A percentile compares a stretch with the other conserved stretches of the same genome.
These are phyloP conservation scores for Synaphobranchus kaupii DNA, from an alignment of 2,797 vertebrate species.

Conservation along the genomic window DNA sequence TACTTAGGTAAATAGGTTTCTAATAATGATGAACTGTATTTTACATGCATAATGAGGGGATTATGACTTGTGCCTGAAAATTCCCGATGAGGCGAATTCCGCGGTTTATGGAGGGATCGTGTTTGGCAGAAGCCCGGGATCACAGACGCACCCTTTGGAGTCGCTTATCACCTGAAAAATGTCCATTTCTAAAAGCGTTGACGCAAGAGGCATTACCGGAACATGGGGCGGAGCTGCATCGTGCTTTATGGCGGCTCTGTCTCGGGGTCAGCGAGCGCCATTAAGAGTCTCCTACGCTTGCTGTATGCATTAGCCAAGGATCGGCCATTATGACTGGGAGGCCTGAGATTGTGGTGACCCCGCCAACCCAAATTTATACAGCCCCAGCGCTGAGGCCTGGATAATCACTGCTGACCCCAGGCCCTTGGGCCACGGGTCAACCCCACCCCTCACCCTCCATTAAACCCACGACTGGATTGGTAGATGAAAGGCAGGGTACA, in stretches of 20 bases:
- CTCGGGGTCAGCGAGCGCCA: constrained; percentile 60
- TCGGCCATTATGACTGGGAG: constrained; percentile 44
- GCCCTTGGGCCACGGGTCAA: constrained; percentile 48
- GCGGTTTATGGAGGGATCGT: constrained; percentile 35
- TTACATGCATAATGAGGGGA: constrained; percentile 38
- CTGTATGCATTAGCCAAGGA: constrained; percentile 35
- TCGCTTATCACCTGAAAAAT: constrained; percentile 16
- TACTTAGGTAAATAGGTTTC: constrained; percentile 52
- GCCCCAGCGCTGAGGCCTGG: constrained; percentile 52
- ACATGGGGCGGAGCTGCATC: constrained; percentile 58
- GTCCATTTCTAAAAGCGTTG: neutral
- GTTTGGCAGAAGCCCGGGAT: neutral
- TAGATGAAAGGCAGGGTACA: neutral
- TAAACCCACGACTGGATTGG: constrained; percentile 58
- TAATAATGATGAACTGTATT: constrained; percentile 52
- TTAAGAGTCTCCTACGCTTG: constrained; percentile 49
- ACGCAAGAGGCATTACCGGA: constrained; percentile 45
- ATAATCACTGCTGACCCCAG: constrained; percentile 69
- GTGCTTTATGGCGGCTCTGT: constrained; percentile 68
- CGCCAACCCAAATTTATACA: constrained; percentile 56
- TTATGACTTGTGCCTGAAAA: constrained; percentile 28
- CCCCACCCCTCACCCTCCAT: constrained; percentile 54
- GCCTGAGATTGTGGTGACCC: constrained; percentile 64
- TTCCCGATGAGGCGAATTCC: constrained; percentile 18
- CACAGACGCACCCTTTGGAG: neutral